Evolutionary conservation across 2,113 vertebrate genomes (phyloP).

Genomic region (Ptilorrhoa leucosticta): DNA sequence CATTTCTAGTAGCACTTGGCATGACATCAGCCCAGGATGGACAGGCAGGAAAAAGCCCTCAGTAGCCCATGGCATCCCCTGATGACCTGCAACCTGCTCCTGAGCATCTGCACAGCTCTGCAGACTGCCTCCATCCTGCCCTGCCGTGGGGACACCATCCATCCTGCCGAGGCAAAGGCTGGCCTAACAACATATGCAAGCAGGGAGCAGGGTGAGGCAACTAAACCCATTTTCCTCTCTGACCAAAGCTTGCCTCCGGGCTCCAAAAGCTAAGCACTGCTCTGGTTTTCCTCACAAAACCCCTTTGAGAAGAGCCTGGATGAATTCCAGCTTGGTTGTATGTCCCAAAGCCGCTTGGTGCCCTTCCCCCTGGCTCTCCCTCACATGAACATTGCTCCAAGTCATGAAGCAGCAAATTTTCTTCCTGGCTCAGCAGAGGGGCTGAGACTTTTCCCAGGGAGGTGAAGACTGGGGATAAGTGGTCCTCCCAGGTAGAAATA

Average conservation of each 20-base stretch:
- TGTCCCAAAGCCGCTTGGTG: not conserved
- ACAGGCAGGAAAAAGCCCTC: not conserved
- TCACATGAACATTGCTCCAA: not conserved
- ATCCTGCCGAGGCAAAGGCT: fast-evolving
- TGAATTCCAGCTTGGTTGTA: slow-evolving; percentile 17
- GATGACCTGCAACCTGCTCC: not conserved
- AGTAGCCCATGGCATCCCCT: not conserved
- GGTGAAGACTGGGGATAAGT: not conserved
- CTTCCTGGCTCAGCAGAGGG: not conserved
- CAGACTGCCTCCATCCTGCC: not conserved
- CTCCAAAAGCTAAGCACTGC: not conserved
- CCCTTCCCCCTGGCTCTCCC: not conserved
- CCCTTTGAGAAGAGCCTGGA: slow-evolving; percentile 39
- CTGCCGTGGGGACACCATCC: not conserved
- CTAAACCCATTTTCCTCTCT: not conserved
- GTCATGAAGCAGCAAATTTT: slow-evolving; percentile 32
- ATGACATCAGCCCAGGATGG: not conserved
- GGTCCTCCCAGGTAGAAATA: not conserved
- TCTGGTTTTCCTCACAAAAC: slow-evolving; percentile 35
- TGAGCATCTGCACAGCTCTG: not conserved
- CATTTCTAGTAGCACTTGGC: not conserved
- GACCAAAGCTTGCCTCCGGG: not conserved
- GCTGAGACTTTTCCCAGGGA: not conserved
- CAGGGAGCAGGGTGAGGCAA: not conserved
- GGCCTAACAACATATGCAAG: not conserved